These are phyloP conservation scores for Nannoperca obscura DNA, from an alignment of 2,797 vertebrate species.

Conservation along the genomic window DNA sequence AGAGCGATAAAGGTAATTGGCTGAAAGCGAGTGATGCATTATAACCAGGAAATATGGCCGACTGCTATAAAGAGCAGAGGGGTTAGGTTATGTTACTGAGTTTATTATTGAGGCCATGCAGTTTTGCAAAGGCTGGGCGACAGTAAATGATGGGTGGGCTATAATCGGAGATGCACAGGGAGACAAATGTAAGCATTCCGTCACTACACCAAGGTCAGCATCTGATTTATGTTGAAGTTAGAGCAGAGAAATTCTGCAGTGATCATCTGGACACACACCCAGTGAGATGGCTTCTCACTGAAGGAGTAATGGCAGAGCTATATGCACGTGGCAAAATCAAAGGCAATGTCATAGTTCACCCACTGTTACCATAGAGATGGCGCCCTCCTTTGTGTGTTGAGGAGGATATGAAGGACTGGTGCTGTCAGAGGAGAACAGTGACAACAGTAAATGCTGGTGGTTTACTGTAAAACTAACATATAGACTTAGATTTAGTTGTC, in stretches of 20 bases:
- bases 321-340: constrained; percentile 23
- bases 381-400: constrained; percentile 27
- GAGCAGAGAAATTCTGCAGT: constrained; percentile 27
- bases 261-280: constrained; percentile 26
- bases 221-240: constrained; percentile 29
- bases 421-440: constrained; percentile 37
- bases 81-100: constrained; percentile 11
- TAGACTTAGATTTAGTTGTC: not conserved
- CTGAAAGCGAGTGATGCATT: constrained; percentile 40
- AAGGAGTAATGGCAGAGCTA: constrained; percentile 21
- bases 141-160: constrained; percentile 24
- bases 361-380: constrained; percentile 73
- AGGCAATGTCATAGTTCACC: constrained; percentile 59
- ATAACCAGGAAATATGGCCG: constrained; percentile 47
- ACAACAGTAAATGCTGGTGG: constrained; percentile 27
- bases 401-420: constrained; percentile 36
- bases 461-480: not conserved
- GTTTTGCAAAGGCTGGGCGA: constrained; percentile 20
- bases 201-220: constrained; percentile 27
- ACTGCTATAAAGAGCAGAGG: constrained; percentile 24
- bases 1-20: constrained; percentile 50
- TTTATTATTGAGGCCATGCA: constrained; percentile 28
- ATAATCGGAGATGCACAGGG: constrained; percentile 13
- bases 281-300: constrained; percentile 28
- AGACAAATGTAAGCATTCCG: constrained; percentile 24